Base-by-base conservation (phyloP, 2,888 invertebrate genomes). In the Machimus rusticus region DNA sequence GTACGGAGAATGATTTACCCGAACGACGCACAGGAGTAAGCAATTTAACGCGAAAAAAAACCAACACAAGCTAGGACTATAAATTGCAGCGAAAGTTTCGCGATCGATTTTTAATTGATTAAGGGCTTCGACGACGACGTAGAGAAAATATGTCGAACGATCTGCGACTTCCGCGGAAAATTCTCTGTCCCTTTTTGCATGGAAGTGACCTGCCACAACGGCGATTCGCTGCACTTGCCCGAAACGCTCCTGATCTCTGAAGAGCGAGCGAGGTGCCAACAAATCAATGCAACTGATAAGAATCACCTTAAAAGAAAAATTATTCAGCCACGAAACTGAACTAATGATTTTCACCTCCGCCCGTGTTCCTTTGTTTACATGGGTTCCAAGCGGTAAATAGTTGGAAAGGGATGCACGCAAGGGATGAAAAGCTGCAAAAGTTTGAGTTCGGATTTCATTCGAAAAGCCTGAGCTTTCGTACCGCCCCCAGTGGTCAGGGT, bases 321-420 rank as follows among this genome's bases (percentile, higher is more conserved):
- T 23, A 12, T 12, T 28, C n/a, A n/a, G 16, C 3, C 66, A 12
- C 66, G 66, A 9, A 19, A 66, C 66, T 14, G 34, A 34, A 28
- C 28, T 2, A 28, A 66, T 23, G 19, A 51, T 51, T 51, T 66
- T 66, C 66, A 66, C 66, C 12, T 78, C 23, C 23, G 23, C 78
- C 19, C 37, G 12, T 78, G 23, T 78, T 46, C 78, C 78, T 78
- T 78, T 78, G 78, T 78, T 78, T 78, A 78, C 78, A 78, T 78
- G 5, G 9, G 1, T 19, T 19, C 5, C 28, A 76, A 76, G 37
- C 12, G 16, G 34, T 34, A 37, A 66, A 66, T 76, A 76, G 76
- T n/a, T 31, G 37, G 31, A 76, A 76, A 37, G 76, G 37, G 76
- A 76, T n/a, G 28, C 23, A 28, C 66, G 66, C 12, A 66, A 66